Base-by-base conservation (phyloP, 1,140 invertebrate genomes). In the Pararge aegeria region DNA sequence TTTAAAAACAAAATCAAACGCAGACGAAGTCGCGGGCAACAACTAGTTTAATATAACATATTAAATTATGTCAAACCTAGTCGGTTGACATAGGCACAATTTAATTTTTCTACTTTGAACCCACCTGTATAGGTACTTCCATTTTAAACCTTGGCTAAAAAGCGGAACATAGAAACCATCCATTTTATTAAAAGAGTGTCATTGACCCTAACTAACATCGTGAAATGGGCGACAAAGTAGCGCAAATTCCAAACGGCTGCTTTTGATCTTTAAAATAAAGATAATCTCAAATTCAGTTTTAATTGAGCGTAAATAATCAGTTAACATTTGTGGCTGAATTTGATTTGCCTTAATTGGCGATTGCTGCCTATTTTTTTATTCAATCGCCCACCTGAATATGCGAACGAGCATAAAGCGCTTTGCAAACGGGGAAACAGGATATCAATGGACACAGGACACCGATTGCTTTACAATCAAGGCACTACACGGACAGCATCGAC, bases 141-240 rank as follows among this genome's bases (percentile, higher is more conserved):
- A 4, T 4, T 4, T 24, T 7, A 24, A 24, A 24, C 42, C 20
- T 21, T 15, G 2, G 29, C 12, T 15, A 34, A 5, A 19, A 55
- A 56, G 46, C 61, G 61, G 55, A 64, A 64, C 27, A 40, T 58
- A 42, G 52, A 61, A 50, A 57, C n/a, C 24, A 42, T 42, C 55
- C 12, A 27, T 44, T 44, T 24, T 44, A 55, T 53, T 48, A 21
- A 27, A 37, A 7, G 38, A 49, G 44, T 58, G 61, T 48, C 61
- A 58, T 64, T 64, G 55, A 64, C 61, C n/a, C n/a, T n/a, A n/a
- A 54, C 30, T 64, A 64, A 64, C 58, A 50, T 48, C 55, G n/a
- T 58, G 42, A 27, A 34, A 64, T 56, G 38, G 27, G 21, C 19
- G 20, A 46, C 18, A 21, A 29, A 44, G 5, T 40, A 21, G 20